phyloP scores from a whole-genome alignment of 2,888 invertebrate species.

The Microplitis deprimator region DNA sequence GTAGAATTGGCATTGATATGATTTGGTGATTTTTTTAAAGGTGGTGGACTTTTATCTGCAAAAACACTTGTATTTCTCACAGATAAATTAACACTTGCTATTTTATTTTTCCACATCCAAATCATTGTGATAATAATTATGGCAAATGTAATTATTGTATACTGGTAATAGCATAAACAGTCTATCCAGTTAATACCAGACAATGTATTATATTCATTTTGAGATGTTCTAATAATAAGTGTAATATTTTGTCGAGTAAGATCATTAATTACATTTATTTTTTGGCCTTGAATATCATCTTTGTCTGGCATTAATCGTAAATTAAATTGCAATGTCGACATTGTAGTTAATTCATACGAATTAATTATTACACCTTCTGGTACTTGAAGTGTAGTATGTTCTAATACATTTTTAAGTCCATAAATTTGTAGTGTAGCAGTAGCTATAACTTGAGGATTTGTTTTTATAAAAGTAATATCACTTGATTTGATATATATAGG shows the following conservation, averaged over 20 bases:
- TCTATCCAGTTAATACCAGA: constrained; percentile 66
- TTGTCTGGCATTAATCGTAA: constrained; percentile 63
- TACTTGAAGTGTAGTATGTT: constrained; percentile 69
- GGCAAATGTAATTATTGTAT: constrained; percentile 63
- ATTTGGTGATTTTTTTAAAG: constrained; percentile 59
- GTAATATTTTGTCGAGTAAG: constrained; percentile 68
- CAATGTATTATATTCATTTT: constrained; percentile 60
- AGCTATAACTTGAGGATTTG: constrained; percentile 55
- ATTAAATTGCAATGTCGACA: constrained; percentile 60
- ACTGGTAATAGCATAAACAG: constrained; percentile 64
- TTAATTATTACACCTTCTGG: constrained; percentile 65
- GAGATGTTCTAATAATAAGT: constrained; percentile 63
- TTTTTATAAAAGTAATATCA: constrained; percentile 65
- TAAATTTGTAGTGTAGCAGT: constrained; percentile 63
- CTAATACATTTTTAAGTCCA: constrained; percentile 75
- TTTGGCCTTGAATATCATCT: constrained; percentile 66
- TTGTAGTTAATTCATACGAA: constrained; percentile 56
- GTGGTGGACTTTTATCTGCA: constrained; percentile 65
- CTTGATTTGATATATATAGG: constrained; percentile 67
- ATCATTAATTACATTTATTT: constrained; percentile 63
- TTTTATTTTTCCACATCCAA: constrained; percentile 67
- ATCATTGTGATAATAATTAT: constrained; percentile 62
- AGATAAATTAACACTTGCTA: constrained; percentile 62
- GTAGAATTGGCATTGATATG: constrained; percentile 43
- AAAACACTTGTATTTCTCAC: constrained; percentile 65